Evolutionary conservation across 2,888 invertebrate species (phyloP).

Genomic region (Lepetodrilus schrolli): DNA sequence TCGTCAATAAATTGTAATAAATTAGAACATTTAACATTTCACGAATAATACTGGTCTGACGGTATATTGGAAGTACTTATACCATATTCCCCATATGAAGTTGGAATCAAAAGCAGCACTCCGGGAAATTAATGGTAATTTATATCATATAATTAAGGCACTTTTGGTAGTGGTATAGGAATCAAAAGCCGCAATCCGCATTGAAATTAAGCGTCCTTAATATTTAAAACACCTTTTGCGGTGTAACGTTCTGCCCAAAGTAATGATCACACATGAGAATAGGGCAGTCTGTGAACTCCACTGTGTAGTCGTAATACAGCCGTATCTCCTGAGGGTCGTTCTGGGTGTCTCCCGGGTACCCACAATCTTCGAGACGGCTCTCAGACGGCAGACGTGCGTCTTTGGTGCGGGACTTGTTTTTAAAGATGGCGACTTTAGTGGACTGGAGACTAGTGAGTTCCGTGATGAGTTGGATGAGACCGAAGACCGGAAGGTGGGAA

Average conservation of each 20-base stretch:
- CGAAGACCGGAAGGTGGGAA: slow-evolving; percentile 63
- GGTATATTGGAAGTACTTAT: too few relatives aligned
- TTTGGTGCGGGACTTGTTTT: slow-evolving; percentile 60
- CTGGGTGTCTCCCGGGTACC: slow-evolving; percentile 60
- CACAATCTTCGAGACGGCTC: slow-evolving; percentile 65
- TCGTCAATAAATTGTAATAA: too few relatives aligned
- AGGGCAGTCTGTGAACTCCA: slow-evolving; percentile 72
- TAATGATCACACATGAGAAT: slow-evolving; percentile 72
- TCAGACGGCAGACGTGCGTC: slow-evolving; percentile 61
- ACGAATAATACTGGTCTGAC: too few relatives aligned
- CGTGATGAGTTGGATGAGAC: slow-evolving; percentile 64
- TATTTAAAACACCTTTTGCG: background rate
- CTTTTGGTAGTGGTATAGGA: background rate
- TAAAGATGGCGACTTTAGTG: slow-evolving; percentile 68
- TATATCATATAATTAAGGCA: too few relatives aligned
- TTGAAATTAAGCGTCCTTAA: background rate
- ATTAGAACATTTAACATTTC: too few relatives aligned
- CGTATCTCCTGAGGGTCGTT: slow-evolving; percentile 64
- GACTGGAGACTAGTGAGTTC: slow-evolving; percentile 63
- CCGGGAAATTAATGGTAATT: too few relatives aligned
- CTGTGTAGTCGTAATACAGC: slow-evolving; percentile 71
- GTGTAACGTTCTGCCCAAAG: slow-evolving; percentile 59
- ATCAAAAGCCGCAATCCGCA: background rate
- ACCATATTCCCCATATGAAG: too few relatives aligned
- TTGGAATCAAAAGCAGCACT: too few relatives aligned